Evolutionary conservation across 2,797 vertebrate genomes (phyloP), one percentile per base, ranked within the genome.

Genomic region (Fundulus diaphanus): DNA sequence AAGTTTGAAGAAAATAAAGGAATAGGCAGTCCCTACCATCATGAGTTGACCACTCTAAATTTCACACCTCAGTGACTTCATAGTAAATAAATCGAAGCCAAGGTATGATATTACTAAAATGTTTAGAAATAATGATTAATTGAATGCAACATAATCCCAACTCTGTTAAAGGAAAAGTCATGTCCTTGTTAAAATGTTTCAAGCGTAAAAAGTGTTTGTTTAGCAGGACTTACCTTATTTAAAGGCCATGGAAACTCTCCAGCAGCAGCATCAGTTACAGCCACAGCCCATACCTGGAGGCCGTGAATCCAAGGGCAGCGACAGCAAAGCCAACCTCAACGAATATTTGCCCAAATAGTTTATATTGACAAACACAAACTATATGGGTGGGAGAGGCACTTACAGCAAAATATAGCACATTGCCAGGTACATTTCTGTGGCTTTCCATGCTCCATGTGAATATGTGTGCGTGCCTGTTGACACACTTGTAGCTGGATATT

Each of bases 281-380:
- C 81, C 86, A 44, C 81, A 80, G 57, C 24, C 61, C 66, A 78
- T 79, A 77, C 72, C 59, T 68, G 54, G 35, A 85, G 81, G 81
- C 74, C 85, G 61, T 76, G 72, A 87, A 85, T 90, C 74, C 44
- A 11, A 57, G 69, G 52, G 78, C 73, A 71, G 82, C 63, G 79
- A 59, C 79, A 77, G 82, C 22, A 20, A 81, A 84, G 61, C 82
- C 85, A 35, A 71, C 85, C 73, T 80, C 81, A 78, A 72, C 78
- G 74, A 88, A 81, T 81, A 66, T 92, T 92, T 89, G 87, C 87
- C 70, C 79, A 88, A 92, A 91, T 78, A 70, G 85, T 92, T 91
- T 86, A 79, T 91, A 89, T 94, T 94, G 93, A 94, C 93, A 94
- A 95, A 94, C 91, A 94, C 81, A 75, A 86, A 87, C 88, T 85